Conservation (phyloP, 1,140 invertebrate genomes). For the Pissodes strobi region DNA sequence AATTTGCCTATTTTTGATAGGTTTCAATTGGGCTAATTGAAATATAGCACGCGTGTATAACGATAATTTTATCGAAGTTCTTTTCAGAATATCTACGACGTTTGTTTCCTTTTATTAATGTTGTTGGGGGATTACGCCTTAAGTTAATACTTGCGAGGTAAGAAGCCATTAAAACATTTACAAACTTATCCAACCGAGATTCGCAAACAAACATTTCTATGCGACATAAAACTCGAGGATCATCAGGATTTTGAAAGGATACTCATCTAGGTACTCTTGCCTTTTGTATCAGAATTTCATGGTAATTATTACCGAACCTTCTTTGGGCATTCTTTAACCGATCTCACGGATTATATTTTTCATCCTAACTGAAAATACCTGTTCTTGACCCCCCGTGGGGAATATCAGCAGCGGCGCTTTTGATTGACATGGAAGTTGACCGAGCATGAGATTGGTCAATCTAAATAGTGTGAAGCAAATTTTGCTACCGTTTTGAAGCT, state of each 20-base stretch:
- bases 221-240: not conserved
- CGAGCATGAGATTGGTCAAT: constrained; percentile 38
- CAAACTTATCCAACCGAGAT: not conserved
- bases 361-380: constrained; percentile 24
- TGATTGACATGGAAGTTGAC: constrained; percentile 38
- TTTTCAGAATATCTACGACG: no score
- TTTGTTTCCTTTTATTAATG: no score
- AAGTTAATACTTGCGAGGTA: constrained; percentile 1
- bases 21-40: no score
- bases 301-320: constrained; percentile 40
- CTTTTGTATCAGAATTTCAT: constrained; percentile 27
- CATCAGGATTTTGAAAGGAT: constrained; percentile 10
- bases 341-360: constrained; percentile 35
- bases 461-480: constrained; percentile 36
- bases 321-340: constrained; percentile 34
- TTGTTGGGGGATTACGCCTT: no score
- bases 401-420: constrained; percentile 33
- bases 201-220: not conserved
- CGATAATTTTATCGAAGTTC: no score
- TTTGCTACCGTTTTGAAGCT: constrained; percentile 34
- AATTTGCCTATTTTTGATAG: no score
- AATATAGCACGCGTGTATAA: no score
- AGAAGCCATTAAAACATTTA: constrained; percentile 9
- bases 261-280: not conserved
- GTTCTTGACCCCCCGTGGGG: constrained; percentile 20